Evolutionary conservation across 2,797 vertebrate species (phyloP).

Genomic region (Salarias fasciatus): DNA sequence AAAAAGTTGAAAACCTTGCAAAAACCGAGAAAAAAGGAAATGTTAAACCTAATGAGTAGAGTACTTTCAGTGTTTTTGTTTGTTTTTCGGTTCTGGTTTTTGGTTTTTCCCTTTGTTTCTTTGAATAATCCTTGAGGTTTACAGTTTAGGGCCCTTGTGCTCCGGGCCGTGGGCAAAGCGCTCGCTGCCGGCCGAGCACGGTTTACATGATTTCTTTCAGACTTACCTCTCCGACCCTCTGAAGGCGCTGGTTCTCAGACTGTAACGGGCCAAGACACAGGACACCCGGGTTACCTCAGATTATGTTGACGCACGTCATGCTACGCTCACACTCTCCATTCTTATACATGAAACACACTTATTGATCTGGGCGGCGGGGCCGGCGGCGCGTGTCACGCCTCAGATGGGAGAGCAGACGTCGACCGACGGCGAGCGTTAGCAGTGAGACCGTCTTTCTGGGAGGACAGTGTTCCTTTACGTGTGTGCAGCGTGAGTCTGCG

Average conservation of each 20-base stretch:
- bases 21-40: constrained; percentile 76
- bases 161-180: constrained; percentile 64
- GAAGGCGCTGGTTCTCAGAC: constrained; percentile 71
- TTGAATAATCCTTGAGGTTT: constrained; percentile 76
- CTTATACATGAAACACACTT: constrained; percentile 50
- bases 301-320: constrained; percentile 75
- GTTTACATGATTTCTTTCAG: constrained; percentile 78
- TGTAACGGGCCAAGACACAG: constrained; percentile 67
- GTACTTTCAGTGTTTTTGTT: constrained; percentile 73
- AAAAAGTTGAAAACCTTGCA: constrained; percentile 75
- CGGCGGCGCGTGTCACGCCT: constrained; percentile 23
- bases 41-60: constrained; percentile 71
- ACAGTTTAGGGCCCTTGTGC: constrained; percentile 77
- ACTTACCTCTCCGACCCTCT: constrained; percentile 77
- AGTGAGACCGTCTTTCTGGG: too few species aligned
- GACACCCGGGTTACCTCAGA: constrained; percentile 78
- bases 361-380: constrained; percentile 40
- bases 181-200: constrained; percentile 69
- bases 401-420: too few species aligned
- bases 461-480: too few species aligned
- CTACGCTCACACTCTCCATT: constrained; percentile 56
- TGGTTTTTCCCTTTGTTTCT: constrained; percentile 22
- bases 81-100: constrained; percentile 27
- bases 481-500: too few species aligned
- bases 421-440: too few species aligned